Evolutionary conservation across 1,140 invertebrate genomes (phyloP).

Genomic region (Tetranychus urticae): DNA sequence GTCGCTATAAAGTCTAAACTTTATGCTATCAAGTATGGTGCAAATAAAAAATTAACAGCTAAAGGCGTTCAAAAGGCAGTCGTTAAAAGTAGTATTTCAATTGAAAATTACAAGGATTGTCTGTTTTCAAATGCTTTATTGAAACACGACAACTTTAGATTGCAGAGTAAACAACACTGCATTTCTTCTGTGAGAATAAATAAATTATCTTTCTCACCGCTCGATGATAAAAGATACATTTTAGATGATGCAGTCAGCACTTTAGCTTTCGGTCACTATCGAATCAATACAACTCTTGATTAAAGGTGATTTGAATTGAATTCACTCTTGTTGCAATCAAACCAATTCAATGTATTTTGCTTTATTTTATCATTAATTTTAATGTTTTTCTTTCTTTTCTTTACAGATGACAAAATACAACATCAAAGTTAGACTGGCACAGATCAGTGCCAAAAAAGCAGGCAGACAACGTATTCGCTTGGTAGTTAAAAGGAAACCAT

Average conservation of each 20-base stretch:
- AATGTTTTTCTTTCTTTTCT: too few species aligned
- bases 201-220: neutral
- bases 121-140: neutral
- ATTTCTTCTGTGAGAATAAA: neutral
- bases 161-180: neutral
- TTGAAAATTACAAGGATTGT: neutral
- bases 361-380: too few species aligned
- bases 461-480: too few species aligned
- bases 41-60: neutral
- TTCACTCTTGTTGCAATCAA: too few species aligned
- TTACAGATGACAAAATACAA: too few species aligned
- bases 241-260: neutral
- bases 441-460: too few species aligned
- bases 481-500: too few species aligned
- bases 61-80: neutral
- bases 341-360: too few species aligned
- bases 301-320: too few species aligned
- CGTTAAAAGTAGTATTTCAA: neutral
- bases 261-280: neutral
- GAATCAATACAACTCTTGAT: too few species aligned
- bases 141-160: neutral
- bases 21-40: neutral
- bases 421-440: too few species aligned
- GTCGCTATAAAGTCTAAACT: slow-evolving; percentile 21
- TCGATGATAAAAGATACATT: neutral